These are phyloP conservation scores for Epizoanthus rinbou DNA, from an alignment of 92 coral and sea anemone species.

Conservation along the genomic window DNA sequence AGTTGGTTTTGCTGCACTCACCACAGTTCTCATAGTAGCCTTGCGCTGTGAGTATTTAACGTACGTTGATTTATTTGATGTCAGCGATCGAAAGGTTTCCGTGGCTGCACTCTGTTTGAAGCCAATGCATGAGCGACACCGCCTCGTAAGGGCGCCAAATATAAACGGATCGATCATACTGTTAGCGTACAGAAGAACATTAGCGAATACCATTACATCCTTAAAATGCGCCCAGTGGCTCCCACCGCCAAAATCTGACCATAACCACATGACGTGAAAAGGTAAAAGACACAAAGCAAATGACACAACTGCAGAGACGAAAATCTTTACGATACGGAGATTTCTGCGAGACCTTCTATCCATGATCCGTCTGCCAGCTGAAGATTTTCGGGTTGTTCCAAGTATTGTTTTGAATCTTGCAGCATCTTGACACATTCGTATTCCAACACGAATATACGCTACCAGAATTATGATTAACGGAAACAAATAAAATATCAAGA, in stretches of 20 bases:
- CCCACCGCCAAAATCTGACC: conserved; percentile 71
- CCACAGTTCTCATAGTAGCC: not conserved
- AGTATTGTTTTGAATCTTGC: conserved; percentile 7
- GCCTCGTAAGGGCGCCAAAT: conserved; percentile 61
- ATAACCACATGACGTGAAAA: conserved; percentile 74
- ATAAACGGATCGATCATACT: conserved; percentile 77
- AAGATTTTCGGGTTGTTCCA: conserved; percentile 36
- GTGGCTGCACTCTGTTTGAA: not conserved
- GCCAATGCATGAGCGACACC: conserved; percentile 25
- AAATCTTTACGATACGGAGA: conserved; percentile 63
- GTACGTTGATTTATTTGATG: not conserved
- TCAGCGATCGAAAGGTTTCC: not conserved
- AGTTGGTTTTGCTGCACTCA: not conserved
- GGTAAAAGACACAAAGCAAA: conserved; percentile 75
- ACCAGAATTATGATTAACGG: conserved; percentile 84
- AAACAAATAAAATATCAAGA: conserved; percentile 78
- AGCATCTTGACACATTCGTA: conserved; percentile 42
- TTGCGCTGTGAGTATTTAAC: not conserved
- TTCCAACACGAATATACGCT: conserved; percentile 81
- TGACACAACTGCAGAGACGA: conserved; percentile 70
- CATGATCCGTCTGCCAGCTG: conserved; percentile 25
- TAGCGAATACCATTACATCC: conserved; percentile 52
- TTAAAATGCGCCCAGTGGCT: conserved; percentile 54
- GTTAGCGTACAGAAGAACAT: conserved; percentile 61
- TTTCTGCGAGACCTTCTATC: conserved; percentile 54